These are phyloP conservation scores for Carduelis carduelis DNA, from an alignment of 2,797 vertebrate species.

Conservation along the genomic window DNA sequence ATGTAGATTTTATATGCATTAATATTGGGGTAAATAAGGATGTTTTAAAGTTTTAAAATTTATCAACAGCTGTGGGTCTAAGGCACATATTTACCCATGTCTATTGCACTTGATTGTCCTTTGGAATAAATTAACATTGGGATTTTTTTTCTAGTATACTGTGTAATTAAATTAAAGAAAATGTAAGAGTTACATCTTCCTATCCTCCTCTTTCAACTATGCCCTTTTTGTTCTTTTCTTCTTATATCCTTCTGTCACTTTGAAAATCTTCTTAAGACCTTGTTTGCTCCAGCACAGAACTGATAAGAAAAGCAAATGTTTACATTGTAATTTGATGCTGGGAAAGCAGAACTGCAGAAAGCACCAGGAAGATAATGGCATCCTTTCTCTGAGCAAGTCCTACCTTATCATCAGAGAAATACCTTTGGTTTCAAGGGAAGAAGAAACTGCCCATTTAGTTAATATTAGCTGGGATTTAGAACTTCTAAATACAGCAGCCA, in stretches of 20 bases:
- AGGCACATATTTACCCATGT: neutral
- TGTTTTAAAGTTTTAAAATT: neutral
- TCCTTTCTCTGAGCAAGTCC: neutral
- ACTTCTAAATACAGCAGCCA: neutral
- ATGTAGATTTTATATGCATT: neutral
- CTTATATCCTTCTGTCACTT: neutral
- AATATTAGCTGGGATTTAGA: neutral
- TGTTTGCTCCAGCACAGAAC: neutral
- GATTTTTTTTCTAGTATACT: neutral
- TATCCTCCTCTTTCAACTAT: neutral
- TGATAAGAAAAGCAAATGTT: conserved; percentile 30
- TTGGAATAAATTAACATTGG: neutral
- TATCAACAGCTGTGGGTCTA: neutral
- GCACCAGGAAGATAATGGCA: neutral
- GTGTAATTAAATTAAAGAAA: neutral
- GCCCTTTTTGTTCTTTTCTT: neutral
- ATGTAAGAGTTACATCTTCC: neutral
- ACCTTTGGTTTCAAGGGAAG: neutral
- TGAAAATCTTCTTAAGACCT: neutral
- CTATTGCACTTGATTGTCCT: neutral
- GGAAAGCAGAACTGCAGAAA: neutral
- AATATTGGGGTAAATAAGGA: neutral
- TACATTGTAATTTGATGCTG: conserved; percentile 3
- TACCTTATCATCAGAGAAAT: neutral
- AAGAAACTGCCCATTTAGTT: neutral